phyloP scores from a whole-genome alignment of 2,888 invertebrate species.

The Tolmerus cingulatus region DNA sequence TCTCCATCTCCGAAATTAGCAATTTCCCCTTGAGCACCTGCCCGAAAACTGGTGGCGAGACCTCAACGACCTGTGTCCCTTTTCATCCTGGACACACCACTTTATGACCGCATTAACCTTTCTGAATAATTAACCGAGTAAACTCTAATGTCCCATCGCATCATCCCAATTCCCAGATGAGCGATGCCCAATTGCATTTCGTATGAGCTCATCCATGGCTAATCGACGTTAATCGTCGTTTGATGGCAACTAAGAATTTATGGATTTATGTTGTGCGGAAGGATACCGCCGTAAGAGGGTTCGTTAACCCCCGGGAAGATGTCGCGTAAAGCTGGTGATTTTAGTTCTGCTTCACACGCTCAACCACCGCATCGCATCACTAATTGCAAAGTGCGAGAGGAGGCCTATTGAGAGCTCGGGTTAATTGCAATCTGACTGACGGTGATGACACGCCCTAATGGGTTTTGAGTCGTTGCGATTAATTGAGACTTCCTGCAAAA shows the following conservation, averaged over 20 bases:
- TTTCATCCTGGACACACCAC: neutral
- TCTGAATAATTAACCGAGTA: slow-evolving; percentile 12
- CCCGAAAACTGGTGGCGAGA: neutral
- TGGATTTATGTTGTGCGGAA: neutral
- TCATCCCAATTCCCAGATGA: slow-evolving; percentile 4
- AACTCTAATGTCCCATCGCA: neutral
- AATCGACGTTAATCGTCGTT: slow-evolving; percentile 12
- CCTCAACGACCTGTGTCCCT: neutral
- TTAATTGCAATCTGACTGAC: slow-evolving; percentile 3
- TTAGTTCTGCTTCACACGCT: neutral
- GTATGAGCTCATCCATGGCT: slow-evolving; percentile 8
- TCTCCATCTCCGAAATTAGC: neutral
- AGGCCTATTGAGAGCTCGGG: neutral
- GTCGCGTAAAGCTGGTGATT: neutral
- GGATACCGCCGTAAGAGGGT: neutral
- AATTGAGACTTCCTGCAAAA: slow-evolving; percentile 24
- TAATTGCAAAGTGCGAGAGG: neutral
- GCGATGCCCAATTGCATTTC: neutral
- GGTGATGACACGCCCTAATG: neutral
- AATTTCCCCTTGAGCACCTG: neutral
- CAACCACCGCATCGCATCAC: neutral
- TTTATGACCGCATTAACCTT: slow-evolving; percentile 1
- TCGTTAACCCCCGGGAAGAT: neutral
- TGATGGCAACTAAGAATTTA: slow-evolving; percentile 8
- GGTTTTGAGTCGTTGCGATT: neutral